Conservation (phyloP, 2,797 vertebrate species). For the Psittacula echo region DNA sequence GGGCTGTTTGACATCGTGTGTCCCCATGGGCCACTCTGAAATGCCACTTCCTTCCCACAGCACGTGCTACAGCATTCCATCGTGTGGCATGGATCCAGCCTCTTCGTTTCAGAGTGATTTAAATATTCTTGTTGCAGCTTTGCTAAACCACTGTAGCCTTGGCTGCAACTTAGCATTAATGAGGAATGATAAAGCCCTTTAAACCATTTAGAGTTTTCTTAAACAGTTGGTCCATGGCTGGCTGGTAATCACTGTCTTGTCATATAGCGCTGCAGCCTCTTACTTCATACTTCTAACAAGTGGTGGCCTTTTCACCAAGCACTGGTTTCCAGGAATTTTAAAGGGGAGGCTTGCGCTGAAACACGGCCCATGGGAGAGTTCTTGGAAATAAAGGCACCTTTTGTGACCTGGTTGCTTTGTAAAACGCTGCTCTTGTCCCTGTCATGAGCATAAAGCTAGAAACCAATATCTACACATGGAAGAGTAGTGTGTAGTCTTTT, state of each 20-base stretch:
- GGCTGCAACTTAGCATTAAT: not conserved
- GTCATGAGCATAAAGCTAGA: not conserved
- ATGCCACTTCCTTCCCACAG: not conserved
- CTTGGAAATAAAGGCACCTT: not conserved
- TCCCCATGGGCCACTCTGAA: fast-evolving
- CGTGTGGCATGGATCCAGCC: not conserved
- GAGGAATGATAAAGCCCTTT: not conserved
- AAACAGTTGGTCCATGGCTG: not conserved
- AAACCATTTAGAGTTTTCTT: not conserved
- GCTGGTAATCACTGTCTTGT: not conserved
- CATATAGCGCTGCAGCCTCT: not conserved
- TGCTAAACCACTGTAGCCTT: not conserved
- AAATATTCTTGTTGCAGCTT: not conserved
- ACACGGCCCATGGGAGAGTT: not conserved
- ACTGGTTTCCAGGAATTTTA: not conserved
- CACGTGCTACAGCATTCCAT: fast-evolving
- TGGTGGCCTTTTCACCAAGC: not conserved
- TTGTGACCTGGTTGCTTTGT: not conserved
- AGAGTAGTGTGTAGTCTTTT: not conserved
- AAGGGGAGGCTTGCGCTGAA: not conserved
- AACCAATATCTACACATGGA: not conserved
- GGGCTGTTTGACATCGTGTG: fast-evolving
- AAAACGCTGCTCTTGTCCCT: not conserved
- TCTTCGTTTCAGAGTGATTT: not conserved
- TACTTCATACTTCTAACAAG: not conserved